Evolutionary conservation across 2,888 invertebrate genomes (phyloP), one percentile per base, ranked within the genome.

Genomic region (Morpho helenor): DNA sequence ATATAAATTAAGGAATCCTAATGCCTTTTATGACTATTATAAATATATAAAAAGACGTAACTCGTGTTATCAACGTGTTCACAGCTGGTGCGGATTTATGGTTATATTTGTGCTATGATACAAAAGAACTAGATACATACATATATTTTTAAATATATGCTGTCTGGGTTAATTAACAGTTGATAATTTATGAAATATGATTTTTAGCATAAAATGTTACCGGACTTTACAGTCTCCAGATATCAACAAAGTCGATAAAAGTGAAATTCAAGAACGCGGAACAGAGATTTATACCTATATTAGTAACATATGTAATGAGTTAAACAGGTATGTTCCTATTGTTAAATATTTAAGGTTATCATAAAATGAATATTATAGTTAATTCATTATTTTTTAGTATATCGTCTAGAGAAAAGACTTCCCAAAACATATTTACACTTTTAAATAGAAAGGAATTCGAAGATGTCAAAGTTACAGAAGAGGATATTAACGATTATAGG

Each of bases 311-410:
- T 68, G 69, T 57, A 59, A 62, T 50, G 67, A 70, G 46, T 68
- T 83, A 46, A 67, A 72, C 41, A 75, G 76, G 83, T 83, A 71
- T 56, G 5, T 31, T 31, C 31, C 31, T 31, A 5, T 31, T 31
- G 64, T 68, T 44, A 16, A 16, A 16, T 16, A n/a, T n/a, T n/a
- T n/a, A 16, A 16, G 1, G 16, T 16, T 16, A 16, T 16, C 16
- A 16, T 16, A 16, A 16, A 16, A 16, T 16, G 16, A 16, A 16
- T 2, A 16, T 16, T 56, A 45, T 52, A 16, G 16, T 43, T 22
- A 39, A 7, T 3, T 10, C 7, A 39, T 57, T 52, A 59, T 51
- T 57, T 57, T 68, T 64, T 51, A 77, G 82, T 49, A 74, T 82
- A 60, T 59, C 73, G n/a, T 57, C 66, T 23, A 69, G 76, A 48